Conservation (phyloP, 2,797 vertebrate genomes). For the Galagoides demidoff region DNA sequence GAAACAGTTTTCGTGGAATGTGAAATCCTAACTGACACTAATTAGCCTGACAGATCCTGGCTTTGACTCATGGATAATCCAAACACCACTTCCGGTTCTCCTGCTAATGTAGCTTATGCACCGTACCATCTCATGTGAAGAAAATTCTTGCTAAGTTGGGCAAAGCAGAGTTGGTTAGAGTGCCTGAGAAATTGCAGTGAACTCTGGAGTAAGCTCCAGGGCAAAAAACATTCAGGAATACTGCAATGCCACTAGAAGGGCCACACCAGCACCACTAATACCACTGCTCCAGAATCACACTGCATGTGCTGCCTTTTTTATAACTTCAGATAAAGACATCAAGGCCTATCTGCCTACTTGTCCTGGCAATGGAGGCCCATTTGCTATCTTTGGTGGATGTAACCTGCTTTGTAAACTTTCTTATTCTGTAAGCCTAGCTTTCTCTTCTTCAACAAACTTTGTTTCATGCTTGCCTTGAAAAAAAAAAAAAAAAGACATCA, state of each 20-base stretch:
- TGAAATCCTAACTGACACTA: slow-evolving; percentile 4
- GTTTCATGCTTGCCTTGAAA: too few species aligned
- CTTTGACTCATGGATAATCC: background rate
- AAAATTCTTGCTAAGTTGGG: background rate
- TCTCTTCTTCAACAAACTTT: too few species aligned
- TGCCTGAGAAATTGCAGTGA: slow-evolving; percentile 35
- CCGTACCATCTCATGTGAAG: background rate
- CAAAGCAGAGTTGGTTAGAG: background rate
- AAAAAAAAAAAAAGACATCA: background rate
- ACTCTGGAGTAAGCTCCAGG: background rate
- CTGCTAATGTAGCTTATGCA: background rate
- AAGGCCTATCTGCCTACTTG: too few species aligned
- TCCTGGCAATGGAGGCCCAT: too few species aligned
- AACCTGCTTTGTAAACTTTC: too few species aligned
- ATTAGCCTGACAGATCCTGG: background rate
- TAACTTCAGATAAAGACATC: slow-evolving; percentile 17
- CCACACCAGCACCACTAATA: background rate
- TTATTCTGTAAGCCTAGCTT: too few species aligned
- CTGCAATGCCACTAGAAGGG: background rate
- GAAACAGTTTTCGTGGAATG: background rate
- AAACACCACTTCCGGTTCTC: background rate
- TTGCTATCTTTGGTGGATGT: too few species aligned
- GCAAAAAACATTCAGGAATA: background rate
- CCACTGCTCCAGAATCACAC: background rate
- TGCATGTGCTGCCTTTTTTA: background rate